Conservation (phyloP, 2,888 invertebrate species). For the Ariolimax columbianus region DNA sequence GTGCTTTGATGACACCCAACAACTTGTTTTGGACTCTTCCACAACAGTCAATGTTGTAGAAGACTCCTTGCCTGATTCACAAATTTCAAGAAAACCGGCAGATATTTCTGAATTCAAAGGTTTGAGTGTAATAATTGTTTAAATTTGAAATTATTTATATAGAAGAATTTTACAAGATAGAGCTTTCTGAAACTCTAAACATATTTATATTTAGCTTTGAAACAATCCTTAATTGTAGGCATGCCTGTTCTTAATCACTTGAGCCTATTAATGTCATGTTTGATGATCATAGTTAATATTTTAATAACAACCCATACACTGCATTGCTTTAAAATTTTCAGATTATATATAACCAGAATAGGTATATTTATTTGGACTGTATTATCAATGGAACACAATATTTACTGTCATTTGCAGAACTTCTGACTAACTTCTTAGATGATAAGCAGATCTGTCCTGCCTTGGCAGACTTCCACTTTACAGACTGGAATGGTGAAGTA, state of each 20-base stretch:
- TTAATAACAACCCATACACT: background rate
- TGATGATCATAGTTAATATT: background rate
- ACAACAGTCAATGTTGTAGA: constrained; percentile 65
- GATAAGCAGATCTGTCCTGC: constrained; percentile 81
- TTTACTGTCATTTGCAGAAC: constrained; percentile 58
- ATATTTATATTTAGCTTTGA: background rate
- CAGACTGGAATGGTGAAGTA: constrained; percentile 80
- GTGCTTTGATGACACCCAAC: constrained; percentile 75
- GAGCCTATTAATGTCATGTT: background rate
- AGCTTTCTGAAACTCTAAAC: background rate
- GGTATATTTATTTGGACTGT: background rate
- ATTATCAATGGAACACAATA: background rate
- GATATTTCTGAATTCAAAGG: constrained; percentile 67
- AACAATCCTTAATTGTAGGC: no score
- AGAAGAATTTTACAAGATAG: background rate
- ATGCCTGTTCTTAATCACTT: background rate
- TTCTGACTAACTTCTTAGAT: constrained; percentile 57
- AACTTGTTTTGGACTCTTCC: constrained; percentile 77
- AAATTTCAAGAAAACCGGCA: constrained; percentile 53
- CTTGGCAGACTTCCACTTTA: constrained; percentile 83
- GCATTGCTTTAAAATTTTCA: background rate
- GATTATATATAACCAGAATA: background rate
- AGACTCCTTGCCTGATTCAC: constrained; percentile 51
- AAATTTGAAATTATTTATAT: background rate
- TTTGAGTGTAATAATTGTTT: constrained; percentile 38